A percentile compares a stretch with the other conserved stretches of the same genome.
Evolutionary conservation across 1,140 invertebrate genomes (phyloP).

Genomic region (Meloidogyne floridensis): DNA sequence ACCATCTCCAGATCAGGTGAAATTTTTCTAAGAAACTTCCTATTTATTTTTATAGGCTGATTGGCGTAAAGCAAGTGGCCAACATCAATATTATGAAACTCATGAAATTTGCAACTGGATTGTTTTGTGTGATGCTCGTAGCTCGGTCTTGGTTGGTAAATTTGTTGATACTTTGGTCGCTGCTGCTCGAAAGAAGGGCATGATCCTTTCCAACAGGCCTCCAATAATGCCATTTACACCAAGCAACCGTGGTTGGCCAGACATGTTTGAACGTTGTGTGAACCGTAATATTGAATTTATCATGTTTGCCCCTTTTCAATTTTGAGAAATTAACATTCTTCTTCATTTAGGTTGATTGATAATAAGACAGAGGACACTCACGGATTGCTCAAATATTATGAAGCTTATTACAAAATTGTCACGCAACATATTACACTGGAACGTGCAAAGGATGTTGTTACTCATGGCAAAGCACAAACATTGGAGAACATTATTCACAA

Average conservation of each 20-base stretch:
- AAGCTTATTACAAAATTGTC: constrained; percentile 35
- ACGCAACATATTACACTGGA: constrained; percentile 45
- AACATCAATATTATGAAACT: constrained; percentile 33
- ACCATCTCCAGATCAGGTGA: constrained; percentile 34
- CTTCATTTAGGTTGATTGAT: constrained; percentile 23
- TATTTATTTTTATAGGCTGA: constrained; percentile 34
- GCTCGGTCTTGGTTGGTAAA: not conserved
- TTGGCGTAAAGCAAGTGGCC: constrained; percentile 23
- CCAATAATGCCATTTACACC: constrained; percentile 9
- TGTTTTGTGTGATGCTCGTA: constrained; percentile 32
- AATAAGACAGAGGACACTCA: constrained; percentile 41
- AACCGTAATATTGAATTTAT: constrained; percentile 42
- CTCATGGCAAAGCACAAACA: constrained; percentile 35
- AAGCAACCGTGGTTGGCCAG: constrained; percentile 29
- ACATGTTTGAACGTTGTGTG: constrained; percentile 43
- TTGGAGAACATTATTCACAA: constrained; percentile 46
- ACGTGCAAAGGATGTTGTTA: constrained; percentile 41
- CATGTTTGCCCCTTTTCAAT: constrained; percentile 13
- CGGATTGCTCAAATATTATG: constrained; percentile 44
- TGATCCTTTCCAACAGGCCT: constrained; percentile 23
- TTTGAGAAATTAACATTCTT: not conserved
- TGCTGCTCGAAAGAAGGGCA: constrained; percentile 33
- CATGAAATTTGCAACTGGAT: constrained; percentile 38
- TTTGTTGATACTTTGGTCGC: constrained; percentile 34
- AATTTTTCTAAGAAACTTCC: constrained; percentile 19